phyloP scores from a whole-genome alignment of 53 echinoderm and acorn worm species.

The Echinarachnius parma region DNA sequence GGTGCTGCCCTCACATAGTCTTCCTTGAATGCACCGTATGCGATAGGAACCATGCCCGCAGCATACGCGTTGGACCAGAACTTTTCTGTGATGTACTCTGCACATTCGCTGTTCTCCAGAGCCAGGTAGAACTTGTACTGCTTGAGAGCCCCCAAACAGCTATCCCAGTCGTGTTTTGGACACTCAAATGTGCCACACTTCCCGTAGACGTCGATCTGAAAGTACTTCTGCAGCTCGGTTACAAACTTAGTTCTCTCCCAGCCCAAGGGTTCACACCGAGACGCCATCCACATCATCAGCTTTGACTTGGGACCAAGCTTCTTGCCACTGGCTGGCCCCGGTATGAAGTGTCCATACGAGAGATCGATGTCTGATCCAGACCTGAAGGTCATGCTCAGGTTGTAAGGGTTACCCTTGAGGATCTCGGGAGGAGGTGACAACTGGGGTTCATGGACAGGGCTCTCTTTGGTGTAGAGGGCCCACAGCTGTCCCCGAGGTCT shows the following conservation, averaged over 20 bases:
- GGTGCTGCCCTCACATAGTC: slow-evolving; percentile 58
- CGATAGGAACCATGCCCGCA: slow-evolving; percentile 50
- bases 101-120: slow-evolving; percentile 60
- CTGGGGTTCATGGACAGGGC: slow-evolving; percentile 68
- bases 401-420: slow-evolving; percentile 52
- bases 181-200: slow-evolving; percentile 63
- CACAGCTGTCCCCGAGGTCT: slow-evolving; percentile 62
- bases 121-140: slow-evolving; percentile 61
- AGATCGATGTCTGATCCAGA: slow-evolving; percentile 53
- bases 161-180: slow-evolving; percentile 43
- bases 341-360: slow-evolving; percentile 50
- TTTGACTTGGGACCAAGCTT: slow-evolving; percentile 23
- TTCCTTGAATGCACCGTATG: slow-evolving; percentile 54
- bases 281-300: slow-evolving; percentile 61
- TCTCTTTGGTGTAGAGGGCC: slow-evolving; percentile 58
- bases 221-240: slow-evolving; percentile 36
- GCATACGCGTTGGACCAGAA: slow-evolving; percentile 57
- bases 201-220: slow-evolving; percentile 54
- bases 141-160: slow-evolving; percentile 26
- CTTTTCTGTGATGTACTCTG: slow-evolving; percentile 62
- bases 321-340: slow-evolving; percentile 20
- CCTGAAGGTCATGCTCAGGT: slow-evolving; percentile 50
- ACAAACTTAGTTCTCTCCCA: slow-evolving; percentile 64
- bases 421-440: slow-evolving; percentile 39
- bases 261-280: slow-evolving; percentile 59